Conservation (phyloP, 2,888 invertebrate species). For the Timema podura region DNA sequence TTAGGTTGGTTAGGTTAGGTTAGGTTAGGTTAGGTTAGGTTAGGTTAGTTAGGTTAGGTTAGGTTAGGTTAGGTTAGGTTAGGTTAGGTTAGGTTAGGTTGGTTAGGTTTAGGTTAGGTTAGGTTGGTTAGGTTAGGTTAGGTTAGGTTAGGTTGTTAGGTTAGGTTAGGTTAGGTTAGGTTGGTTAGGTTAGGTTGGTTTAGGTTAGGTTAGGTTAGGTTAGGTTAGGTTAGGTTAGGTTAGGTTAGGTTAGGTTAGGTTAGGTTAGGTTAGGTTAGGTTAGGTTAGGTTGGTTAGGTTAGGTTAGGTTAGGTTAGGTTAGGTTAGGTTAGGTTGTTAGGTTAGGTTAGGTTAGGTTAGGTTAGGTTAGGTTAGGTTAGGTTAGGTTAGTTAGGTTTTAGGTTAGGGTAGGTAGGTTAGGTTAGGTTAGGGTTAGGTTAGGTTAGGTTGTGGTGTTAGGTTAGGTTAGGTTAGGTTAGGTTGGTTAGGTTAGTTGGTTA, state of each 20-base stretch:
- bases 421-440: slow-evolving; percentile 32
- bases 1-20: too few relatives aligned
- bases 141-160: slow-evolving; percentile 19
- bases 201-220: slow-evolving; percentile 31
- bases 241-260: slow-evolving; percentile 32
- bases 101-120: slow-evolving; percentile 22
- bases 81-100: slow-evolving; percentile 24
- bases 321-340: slow-evolving; percentile 27
- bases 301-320: slow-evolving; percentile 30
- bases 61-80: too few relatives aligned
- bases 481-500: slow-evolving; percentile 36
- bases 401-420: slow-evolving; percentile 28
- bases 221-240: slow-evolving; percentile 27
- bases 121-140: slow-evolving; percentile 24
- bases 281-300: slow-evolving; percentile 32
- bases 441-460: slow-evolving; percentile 33
- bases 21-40: too few relatives aligned
- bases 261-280: slow-evolving; percentile 33
- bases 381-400: slow-evolving; percentile 23
- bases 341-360: slow-evolving; percentile 26
- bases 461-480: slow-evolving; percentile 32
- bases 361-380: slow-evolving; percentile 27
- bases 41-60: too few relatives aligned
- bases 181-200: slow-evolving; percentile 27
- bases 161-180: slow-evolving; percentile 19